These are phyloP conservation scores for Tragelaphus scriptus DNA, from an alignment of 2,113 vertebrate genomes.

Conservation along the genomic window DNA sequence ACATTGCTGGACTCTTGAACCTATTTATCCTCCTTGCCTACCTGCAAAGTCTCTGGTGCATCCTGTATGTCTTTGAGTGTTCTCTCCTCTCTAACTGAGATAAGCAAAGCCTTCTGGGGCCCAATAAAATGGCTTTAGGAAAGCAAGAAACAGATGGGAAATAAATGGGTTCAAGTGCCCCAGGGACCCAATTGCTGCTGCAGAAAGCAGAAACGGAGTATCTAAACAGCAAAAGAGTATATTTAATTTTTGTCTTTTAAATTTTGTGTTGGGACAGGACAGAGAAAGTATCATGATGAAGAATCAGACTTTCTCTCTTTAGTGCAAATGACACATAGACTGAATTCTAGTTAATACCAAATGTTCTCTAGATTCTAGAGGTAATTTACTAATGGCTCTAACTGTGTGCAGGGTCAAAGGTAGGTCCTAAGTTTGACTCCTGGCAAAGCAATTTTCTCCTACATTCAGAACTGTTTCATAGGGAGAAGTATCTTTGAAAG, in stretches of 20 bases:
- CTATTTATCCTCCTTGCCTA: slow-evolving; percentile 43
- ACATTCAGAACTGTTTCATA: background rate
- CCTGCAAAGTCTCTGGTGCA: slow-evolving; percentile 34
- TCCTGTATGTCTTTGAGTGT: slow-evolving; percentile 42
- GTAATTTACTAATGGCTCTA: background rate
- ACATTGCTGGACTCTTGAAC: slow-evolving; percentile 12
- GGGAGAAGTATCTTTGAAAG: background rate
- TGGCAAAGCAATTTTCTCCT: background rate
- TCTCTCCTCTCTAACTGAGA: slow-evolving; percentile 56
- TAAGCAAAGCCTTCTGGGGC: slow-evolving; percentile 52
- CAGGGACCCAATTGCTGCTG: background rate
- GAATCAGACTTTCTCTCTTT: background rate
- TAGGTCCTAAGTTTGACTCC: background rate
- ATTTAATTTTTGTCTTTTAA: slow-evolving; percentile 48
- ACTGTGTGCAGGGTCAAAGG: background rate
- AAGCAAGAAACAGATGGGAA: slow-evolving; percentile 68
- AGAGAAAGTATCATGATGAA: slow-evolving; percentile 31
- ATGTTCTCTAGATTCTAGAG: background rate
- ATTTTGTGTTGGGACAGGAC: slow-evolving; percentile 21
- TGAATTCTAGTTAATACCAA: background rate
- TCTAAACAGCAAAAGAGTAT: slow-evolving; percentile 39
- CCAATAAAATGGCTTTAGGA: slow-evolving; percentile 61
- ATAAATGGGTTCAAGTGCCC: slow-evolving; percentile 62
- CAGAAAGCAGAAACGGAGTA: slow-evolving; percentile 31
- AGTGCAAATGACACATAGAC: background rate